Evolutionary conservation across 2,888 invertebrate species (phyloP).

Genomic region (Lutraria lutraria): DNA sequence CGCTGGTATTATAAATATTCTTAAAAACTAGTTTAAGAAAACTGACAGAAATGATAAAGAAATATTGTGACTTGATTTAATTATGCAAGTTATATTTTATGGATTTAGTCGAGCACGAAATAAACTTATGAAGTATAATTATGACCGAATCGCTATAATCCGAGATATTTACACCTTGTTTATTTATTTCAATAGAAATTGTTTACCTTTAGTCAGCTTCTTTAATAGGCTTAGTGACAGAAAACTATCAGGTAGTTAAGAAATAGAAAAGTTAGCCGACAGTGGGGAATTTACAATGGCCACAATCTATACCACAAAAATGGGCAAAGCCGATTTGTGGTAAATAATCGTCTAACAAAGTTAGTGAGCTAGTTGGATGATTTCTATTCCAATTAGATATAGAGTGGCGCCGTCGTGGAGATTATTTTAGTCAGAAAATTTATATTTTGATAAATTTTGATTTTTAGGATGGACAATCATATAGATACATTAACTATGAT

Average conservation of each 20-base stretch:
- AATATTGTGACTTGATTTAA: conserved; percentile 4
- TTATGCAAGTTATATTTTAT: conserved; percentile 38
- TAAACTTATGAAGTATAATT: conserved; percentile 27
- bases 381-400: not conserved
- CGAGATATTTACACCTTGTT: conserved; percentile 18
- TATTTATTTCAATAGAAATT: conserved; percentile 35
- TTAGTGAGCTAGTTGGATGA: not conserved
- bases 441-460: not conserved
- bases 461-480: not conserved
- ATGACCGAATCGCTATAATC: conserved; percentile 14
- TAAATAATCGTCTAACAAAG: conserved; percentile 8
- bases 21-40: conserved; percentile 20
- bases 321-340: conserved; percentile 15
- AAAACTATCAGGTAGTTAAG: not conserved
- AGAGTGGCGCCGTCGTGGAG: conserved; percentile 6
- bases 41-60: conserved; percentile 24
- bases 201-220: conserved; percentile 36
- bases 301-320: conserved; percentile 2
- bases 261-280: not conserved
- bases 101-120: conserved; percentile 26
- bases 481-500: not conserved
- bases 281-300: not conserved
- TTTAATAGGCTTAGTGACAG: conserved; percentile 37
- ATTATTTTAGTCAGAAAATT: not conserved
- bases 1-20: not conserved